Conservation (phyloP, 2,797 vertebrate species). For the Scleropages formosus region DNA sequence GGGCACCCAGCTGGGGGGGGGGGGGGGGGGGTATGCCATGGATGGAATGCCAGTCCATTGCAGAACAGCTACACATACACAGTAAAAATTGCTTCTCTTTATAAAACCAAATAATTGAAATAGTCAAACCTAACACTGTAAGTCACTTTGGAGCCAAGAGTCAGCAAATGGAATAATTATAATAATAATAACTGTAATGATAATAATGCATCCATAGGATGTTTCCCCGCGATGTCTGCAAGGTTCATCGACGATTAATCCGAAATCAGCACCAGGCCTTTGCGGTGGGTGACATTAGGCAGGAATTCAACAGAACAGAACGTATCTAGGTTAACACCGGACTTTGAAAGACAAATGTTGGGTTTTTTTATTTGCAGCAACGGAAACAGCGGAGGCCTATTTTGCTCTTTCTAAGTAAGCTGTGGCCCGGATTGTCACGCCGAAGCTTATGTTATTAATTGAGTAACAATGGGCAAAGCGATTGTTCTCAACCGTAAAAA, state of each 20-base stretch:
- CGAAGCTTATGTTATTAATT: slow-evolving; percentile 32
- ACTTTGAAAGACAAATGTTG: slow-evolving; percentile 5
- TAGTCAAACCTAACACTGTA: no score
- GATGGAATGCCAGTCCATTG: no score
- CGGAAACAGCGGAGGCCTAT: slow-evolving; percentile 28
- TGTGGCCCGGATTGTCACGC: slow-evolving; percentile 36
- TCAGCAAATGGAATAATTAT: no score
- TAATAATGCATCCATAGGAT: background rate
- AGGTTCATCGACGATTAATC: background rate
- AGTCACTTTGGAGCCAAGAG: no score
- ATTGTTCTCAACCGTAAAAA: slow-evolving; percentile 15
- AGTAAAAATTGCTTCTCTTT: no score
- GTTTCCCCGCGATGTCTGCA: background rate
- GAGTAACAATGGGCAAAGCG: slow-evolving; percentile 25
- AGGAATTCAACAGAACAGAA: background rate
- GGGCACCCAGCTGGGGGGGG: no score
- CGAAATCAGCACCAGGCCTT: background rate
- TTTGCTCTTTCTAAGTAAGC: slow-evolving; percentile 34
- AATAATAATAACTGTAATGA: no score
- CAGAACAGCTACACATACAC: no score
- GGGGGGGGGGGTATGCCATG: no score
- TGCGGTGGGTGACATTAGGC: background rate
- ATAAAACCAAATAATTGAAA: no score
- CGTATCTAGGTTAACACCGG: slow-evolving; percentile 29
- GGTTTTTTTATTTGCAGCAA: slow-evolving; percentile 29